A percentile compares a stretch with the other conserved stretches of the same genome.
Conservation (phyloP, 2,888 invertebrate species). For the Oligia strigilis region DNA sequence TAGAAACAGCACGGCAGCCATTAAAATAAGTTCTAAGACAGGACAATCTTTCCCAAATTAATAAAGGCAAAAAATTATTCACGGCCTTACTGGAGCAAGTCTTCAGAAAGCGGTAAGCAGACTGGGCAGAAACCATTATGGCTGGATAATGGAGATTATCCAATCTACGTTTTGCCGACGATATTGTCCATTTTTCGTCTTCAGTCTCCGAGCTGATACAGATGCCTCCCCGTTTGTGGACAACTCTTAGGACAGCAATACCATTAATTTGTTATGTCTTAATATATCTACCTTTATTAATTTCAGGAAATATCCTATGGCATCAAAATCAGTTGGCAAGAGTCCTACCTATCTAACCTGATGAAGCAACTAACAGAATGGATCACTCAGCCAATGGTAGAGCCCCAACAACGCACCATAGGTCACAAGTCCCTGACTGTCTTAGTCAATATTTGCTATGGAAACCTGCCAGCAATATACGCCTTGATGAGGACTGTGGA, state of each 20-base stretch:
- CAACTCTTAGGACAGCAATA: neutral
- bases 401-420: conserved; percentile 83
- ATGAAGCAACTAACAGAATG: conserved; percentile 93
- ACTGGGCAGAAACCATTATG: no score
- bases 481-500: conserved; percentile 93
- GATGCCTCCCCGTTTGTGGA: neutral
- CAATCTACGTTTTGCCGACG: no score
- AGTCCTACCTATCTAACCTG: conserved; percentile 93
- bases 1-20: no score
- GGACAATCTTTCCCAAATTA: no score
- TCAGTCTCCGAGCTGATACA: no score
- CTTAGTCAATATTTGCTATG: conserved; percentile 94
- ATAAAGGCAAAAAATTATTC: no score
- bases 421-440: conserved; percentile 92
- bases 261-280: neutral
- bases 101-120: no score
- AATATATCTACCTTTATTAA: neutral
- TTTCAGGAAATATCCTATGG: conserved; percentile 94
- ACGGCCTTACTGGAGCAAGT: no score
- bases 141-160: no score
- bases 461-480: conserved; percentile 94
- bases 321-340: conserved; percentile 95
- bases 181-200: no score
- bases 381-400: conserved; percentile 89
- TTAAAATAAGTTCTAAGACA: no score